Conservation (phyloP, 2,888 invertebrate genomes). For the Dicycla oo region DNA sequence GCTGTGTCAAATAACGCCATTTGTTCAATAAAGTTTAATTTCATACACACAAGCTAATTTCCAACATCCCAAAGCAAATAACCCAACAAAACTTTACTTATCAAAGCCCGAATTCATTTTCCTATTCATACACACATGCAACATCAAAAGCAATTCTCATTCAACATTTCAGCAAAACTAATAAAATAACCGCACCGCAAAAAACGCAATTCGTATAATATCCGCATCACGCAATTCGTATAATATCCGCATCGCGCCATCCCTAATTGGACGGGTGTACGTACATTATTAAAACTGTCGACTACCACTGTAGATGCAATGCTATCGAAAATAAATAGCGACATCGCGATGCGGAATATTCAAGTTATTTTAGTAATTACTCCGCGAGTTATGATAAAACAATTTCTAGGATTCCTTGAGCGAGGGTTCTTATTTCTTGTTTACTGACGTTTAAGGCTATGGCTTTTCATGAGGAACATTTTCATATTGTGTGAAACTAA, state of each 20-base stretch:
- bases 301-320: constrained; percentile 64
- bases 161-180: constrained; percentile 56
- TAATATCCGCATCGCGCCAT: constrained; percentile 53
- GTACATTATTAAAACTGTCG: constrained; percentile 72
- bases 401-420: constrained; percentile 54
- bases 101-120: constrained; percentile 29
- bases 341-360: constrained; percentile 48
- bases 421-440: constrained; percentile 40
- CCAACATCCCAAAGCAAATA: neutral
- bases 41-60: constrained; percentile 4
- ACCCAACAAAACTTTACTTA: constrained; percentile 37
- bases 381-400: constrained; percentile 51
- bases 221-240: constrained; percentile 49
- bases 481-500: neutral
- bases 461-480: neutral
- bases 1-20: neutral
- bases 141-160: constrained; percentile 52
- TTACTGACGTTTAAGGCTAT: neutral
- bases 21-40: neutral
- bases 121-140: constrained; percentile 35
- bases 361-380: constrained; percentile 60
- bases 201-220: constrained; percentile 60
- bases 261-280: constrained; percentile 66
- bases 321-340: constrained; percentile 60
- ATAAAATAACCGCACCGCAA: constrained; percentile 56